phyloP scores from a whole-genome alignment of 1,140 invertebrate species.

The Melitaea cinxia region DNA sequence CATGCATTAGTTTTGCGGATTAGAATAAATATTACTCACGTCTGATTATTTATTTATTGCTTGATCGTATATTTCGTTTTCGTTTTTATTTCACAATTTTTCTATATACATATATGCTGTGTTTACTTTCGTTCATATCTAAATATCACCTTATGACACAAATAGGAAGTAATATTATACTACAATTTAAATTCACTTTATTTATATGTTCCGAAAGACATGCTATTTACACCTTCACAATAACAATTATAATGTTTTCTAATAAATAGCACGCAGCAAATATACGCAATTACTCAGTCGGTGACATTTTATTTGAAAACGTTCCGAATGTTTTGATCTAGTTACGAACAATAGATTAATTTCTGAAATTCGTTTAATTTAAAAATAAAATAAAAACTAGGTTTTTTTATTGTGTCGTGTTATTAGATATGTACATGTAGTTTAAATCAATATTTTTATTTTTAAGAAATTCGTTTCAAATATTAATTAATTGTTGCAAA shows the following conservation, averaged over 20 bases:
- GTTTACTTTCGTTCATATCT: constrained; percentile 20
- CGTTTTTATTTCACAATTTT: constrained; percentile 23
- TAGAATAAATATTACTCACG: constrained; percentile 42
- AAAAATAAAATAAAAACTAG: too few relatives aligned
- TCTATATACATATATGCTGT: neutral
- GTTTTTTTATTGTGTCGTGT: too few relatives aligned
- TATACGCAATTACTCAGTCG: constrained; percentile 55
- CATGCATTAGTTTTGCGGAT: constrained; percentile 28
- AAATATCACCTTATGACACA: constrained; percentile 29
- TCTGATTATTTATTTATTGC: constrained; percentile 28
- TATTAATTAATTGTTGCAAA: too few relatives aligned
- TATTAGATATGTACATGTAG: too few relatives aligned
- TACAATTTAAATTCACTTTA: neutral
- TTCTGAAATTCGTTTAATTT: neutral
- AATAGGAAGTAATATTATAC: constrained; percentile 2
- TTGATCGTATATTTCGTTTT: constrained; percentile 33
- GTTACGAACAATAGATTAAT: neutral
- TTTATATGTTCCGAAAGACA: constrained; percentile 15
- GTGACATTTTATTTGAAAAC: constrained; percentile 57
- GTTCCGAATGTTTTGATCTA: constrained; percentile 34
- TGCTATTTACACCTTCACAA: constrained; percentile 48
- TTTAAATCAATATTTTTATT: too few relatives aligned
- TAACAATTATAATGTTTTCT: constrained; percentile 39
- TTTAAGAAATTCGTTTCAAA: too few relatives aligned
- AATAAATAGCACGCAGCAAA: constrained; percentile 48